Evolutionary conservation across 1,140 invertebrate genomes (phyloP), one percentile per base, ranked within the genome.

Genomic region (Adelges cooleyi): DNA sequence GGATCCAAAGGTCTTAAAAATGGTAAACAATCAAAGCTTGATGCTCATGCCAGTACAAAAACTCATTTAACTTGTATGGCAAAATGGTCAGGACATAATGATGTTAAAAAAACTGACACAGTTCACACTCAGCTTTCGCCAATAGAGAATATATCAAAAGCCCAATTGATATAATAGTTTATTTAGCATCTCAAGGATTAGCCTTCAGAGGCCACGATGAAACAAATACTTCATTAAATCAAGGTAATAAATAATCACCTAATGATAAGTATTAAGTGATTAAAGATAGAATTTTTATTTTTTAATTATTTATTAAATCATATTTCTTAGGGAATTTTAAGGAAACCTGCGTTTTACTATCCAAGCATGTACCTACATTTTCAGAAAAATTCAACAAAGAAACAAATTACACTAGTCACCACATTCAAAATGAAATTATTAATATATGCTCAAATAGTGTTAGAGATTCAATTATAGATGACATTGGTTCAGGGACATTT

Each of bases 261-360:
- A n/a, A n/a, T n/a, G n/a, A n/a, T n/a, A n/a, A n/a, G n/a, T n/a
- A n/a, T n/a, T n/a, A n/a, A n/a, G n/a, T n/a, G n/a, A n/a, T n/a
- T n/a, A n/a, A n/a, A n/a, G n/a, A n/a, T n/a, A n/a, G n/a, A n/a
- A n/a, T n/a, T n/a, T n/a, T n/a, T n/a, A n/a, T n/a, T n/a, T n/a
- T n/a, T n/a, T n/a, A n/a, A n/a, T n/a, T n/a, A n/a, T n/a, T n/a
- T n/a, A n/a, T n/a, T n/a, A n/a, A n/a, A n/a, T n/a, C n/a, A n/a
- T n/a, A n/a, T n/a, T n/a, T 51, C 29, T 51, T 53, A 38, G 29
- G 29, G 29, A 53, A 53, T 53, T 53, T 53, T 53, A 53, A 17
- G 10, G 51, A 53, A 53, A 29, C 51, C 1, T 53, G 18, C 20
- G 27, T 53, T 53, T 53, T 53, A 33, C 20, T 53, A 2, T 53